Conservation (phyloP, 2,797 vertebrate genomes). For the Oryzias dopingdopingensis region DNA sequence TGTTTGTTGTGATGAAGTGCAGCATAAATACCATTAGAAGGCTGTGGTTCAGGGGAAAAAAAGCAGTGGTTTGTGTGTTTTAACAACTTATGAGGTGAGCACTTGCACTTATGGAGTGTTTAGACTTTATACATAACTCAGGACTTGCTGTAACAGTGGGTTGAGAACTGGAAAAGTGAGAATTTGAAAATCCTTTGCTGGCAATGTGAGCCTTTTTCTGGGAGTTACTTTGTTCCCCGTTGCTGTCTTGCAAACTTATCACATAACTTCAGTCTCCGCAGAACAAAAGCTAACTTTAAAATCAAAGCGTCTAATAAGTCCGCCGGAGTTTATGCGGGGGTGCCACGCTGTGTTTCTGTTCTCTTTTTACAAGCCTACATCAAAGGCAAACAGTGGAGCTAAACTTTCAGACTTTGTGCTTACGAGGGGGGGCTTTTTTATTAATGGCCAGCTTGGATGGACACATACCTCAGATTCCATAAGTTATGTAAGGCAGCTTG, state of each 20-base stretch:
- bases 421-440: slow-evolving; percentile 31
- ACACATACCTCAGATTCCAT: slow-evolving; percentile 75
- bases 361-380: slow-evolving; percentile 51
- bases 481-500: slow-evolving; percentile 70
- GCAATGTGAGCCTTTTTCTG: not conserved
- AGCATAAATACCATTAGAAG: slow-evolving; percentile 51
- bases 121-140: slow-evolving; percentile 20
- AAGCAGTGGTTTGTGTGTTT: slow-evolving; percentile 27
- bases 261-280: slow-evolving; percentile 28
- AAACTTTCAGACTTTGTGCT: slow-evolving; percentile 40
- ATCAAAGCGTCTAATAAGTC: slow-evolving; percentile 28
- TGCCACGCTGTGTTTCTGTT: slow-evolving; percentile 41
- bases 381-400: slow-evolving; percentile 52
- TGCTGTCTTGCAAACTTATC: not conserved
- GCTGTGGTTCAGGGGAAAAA: slow-evolving; percentile 44
- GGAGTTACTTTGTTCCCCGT: slow-evolving; percentile 6
- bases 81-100: slow-evolving; percentile 31
- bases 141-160: slow-evolving; percentile 5
- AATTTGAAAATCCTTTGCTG: not conserved
- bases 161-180: not conserved
- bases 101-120: slow-evolving; percentile 14
- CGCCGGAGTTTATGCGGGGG: slow-evolving; percentile 23
- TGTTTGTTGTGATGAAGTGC: slow-evolving; percentile 49
- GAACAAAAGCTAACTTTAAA: slow-evolving; percentile 41
- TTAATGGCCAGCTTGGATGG: slow-evolving; percentile 59